Percentiles rank a stretch among this genome's conserved stretches.
phyloP scores from a whole-genome alignment of 2,888 invertebrate genomes.

The Tillus elongatus region DNA sequence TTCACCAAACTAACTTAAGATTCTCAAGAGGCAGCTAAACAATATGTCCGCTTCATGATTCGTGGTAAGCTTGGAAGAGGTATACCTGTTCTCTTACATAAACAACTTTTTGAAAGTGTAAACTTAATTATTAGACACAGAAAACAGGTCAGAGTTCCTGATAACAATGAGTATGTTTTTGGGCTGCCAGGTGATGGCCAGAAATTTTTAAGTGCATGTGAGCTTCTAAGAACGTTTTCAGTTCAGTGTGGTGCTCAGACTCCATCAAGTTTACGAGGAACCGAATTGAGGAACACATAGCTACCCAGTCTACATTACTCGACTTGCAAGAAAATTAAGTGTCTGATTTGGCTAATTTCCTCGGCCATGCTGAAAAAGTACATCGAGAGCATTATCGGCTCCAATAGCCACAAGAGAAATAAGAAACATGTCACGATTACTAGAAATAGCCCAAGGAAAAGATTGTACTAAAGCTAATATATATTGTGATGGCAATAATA shows the following conservation, averaged over 20 bases:
- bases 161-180: conserved; percentile 10
- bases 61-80: conserved; percentile 11
- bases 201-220: conserved; percentile 18
- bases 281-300: conserved; percentile 9
- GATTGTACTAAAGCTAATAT: too few relatives aligned
- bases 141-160: conserved; percentile 9
- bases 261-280: conserved; percentile 8
- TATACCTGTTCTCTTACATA: conserved; percentile 11
- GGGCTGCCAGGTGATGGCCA: conserved; percentile 17
- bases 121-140: conserved; percentile 8
- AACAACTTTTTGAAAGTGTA: conserved; percentile 5
- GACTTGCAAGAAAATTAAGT: conserved; percentile 16
- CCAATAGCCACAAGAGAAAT: conserved; percentile 20
- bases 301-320: conserved; percentile 5
- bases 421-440: conserved; percentile 20
- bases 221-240: conserved; percentile 16
- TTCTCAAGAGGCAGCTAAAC: conserved; percentile 7
- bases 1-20: conserved; percentile 6
- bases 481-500: too few relatives aligned
- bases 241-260: conserved; percentile 9
- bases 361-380: conserved; percentile 23
- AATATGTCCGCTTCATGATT: conserved; percentile 10
- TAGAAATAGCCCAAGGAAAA: too few relatives aligned
- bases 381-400: conserved; percentile 23
- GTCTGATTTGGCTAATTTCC: too few relatives aligned